Evolutionary conservation across 2,888 invertebrate species (phyloP).

Genomic region (Heliconius ethilla): DNA sequence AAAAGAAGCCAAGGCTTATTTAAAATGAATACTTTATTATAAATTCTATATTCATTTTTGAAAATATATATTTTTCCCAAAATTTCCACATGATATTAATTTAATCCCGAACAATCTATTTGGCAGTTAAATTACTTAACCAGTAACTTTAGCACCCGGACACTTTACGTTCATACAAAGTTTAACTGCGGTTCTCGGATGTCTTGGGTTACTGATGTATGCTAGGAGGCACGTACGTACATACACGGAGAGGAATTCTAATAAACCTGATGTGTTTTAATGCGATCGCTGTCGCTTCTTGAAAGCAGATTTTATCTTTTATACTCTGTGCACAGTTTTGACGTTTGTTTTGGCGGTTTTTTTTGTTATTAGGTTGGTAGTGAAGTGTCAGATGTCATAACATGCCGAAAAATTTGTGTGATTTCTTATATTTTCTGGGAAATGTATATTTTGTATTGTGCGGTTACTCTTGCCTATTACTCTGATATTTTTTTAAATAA

Average conservation of each 20-base stretch:
- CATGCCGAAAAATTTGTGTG: background rate
- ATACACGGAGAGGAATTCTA: slow-evolving; percentile 53
- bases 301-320: slow-evolving; percentile 35
- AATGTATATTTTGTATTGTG: background rate
- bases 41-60: background rate
- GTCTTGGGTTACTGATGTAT: slow-evolving; percentile 52
- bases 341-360: slow-evolving; percentile 21
- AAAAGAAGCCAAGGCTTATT: no score
- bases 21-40: no score
- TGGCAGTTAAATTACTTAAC: slow-evolving; percentile 24
- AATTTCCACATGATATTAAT: slow-evolving; percentile 5
- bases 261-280: slow-evolving; percentile 54
- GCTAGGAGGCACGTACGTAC: slow-evolving; percentile 53
- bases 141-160: slow-evolving; percentile 31
- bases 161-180: slow-evolving; percentile 30
- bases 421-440: background rate
- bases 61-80: background rate
- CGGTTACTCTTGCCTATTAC: no score
- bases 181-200: slow-evolving; percentile 56
- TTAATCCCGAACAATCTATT: slow-evolving; percentile 15
- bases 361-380: background rate
- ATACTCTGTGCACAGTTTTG: slow-evolving; percentile 25
- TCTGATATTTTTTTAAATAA: no score
- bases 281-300: slow-evolving; percentile 46
- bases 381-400: background rate